Base-by-base conservation (phyloP, 2,797 vertebrate genomes). In the Gymnopithys bicolor region DNA sequence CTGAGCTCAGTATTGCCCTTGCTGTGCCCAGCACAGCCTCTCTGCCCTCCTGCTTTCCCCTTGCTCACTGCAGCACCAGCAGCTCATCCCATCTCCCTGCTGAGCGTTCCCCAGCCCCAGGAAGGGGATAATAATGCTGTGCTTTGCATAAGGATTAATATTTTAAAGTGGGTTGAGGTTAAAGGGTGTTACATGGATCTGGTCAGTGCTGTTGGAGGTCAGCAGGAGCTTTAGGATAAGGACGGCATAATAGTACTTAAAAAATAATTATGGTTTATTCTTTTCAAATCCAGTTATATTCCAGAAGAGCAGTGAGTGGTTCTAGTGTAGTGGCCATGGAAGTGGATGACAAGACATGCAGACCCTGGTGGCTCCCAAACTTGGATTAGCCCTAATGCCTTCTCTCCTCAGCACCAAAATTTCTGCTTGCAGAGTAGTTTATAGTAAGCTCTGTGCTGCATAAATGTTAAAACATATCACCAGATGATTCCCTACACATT, bases 141-240 rank as follows among this genome's bases (percentile, higher is more conserved):
- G 74, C 81, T 2, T 1, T 66, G 71, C 71, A 5, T 1, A 37
- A 81, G 73, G 79, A 71, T 89, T 92, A 80, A 78, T 85, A 56
- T 81, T 89, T 83, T 35, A 46, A 87, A 87, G 62, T 18, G 18
- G 62, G 55, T 46, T 84, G 85, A 85, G 79, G 89, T 87, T 77
- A 74, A 94, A 84, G 82, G 52, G 67, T 51, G 33, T 33, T 24
- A 23, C 2, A 1, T 7, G 45, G 49, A 25, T 89, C 68, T 52
- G 82, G 68, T 80, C 76, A 46, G 87, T 49, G 84, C 87, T 60
- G 24, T 0, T 43, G 68, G 69, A 85, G 77, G 76, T 76, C 93
- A 92, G 74, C 66, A 75, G 82, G 68, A 79, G 80, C 92, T 96
- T 87, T 69, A 48, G 76, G 62, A 77, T 51, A 64, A 91, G 55